Percentiles rank a stretch among this genome's conserved stretches.
These are phyloP conservation scores for Eupithecia centaureata DNA, from an alignment of 2,888 invertebrate species.

Conservation along the genomic window DNA sequence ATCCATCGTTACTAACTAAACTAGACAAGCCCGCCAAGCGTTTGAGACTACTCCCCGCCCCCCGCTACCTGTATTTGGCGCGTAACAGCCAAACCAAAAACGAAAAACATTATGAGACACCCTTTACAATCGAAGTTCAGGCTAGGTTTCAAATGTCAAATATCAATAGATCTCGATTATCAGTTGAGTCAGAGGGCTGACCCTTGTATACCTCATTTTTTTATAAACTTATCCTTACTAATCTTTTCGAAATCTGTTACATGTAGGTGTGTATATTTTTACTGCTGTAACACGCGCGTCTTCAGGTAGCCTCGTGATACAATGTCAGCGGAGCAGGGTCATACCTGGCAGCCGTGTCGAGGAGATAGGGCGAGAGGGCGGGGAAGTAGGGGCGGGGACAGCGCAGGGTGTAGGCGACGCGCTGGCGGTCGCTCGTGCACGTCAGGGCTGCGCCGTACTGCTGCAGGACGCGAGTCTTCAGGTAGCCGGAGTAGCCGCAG, in stretches of 20 bases:
- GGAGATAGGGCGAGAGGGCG: slow-evolving; percentile 59
- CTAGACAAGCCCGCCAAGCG: background rate
- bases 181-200: no score
- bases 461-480: slow-evolving; percentile 88
- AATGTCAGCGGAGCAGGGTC: background rate
- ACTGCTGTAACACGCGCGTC: background rate
- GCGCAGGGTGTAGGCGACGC: slow-evolving; percentile 88
- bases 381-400: slow-evolving; percentile 58
- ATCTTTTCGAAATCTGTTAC: no score
- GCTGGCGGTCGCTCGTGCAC: slow-evolving; percentile 89
- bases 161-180: no score
- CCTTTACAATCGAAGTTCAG: no score
- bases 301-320: background rate
- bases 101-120: no score
- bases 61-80: background rate
- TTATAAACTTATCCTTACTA: no score
- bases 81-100: background rate
- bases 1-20: no score
- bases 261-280: no score
- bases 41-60: background rate
- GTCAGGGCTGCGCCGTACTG: slow-evolving; percentile 89
- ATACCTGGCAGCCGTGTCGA: slow-evolving; percentile 68
- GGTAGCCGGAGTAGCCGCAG: slow-evolving; percentile 86
- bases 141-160: no score
- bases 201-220: no score